Conservation (phyloP, 2,797 vertebrate genomes). For the Artibeus jamaicensis region DNA sequence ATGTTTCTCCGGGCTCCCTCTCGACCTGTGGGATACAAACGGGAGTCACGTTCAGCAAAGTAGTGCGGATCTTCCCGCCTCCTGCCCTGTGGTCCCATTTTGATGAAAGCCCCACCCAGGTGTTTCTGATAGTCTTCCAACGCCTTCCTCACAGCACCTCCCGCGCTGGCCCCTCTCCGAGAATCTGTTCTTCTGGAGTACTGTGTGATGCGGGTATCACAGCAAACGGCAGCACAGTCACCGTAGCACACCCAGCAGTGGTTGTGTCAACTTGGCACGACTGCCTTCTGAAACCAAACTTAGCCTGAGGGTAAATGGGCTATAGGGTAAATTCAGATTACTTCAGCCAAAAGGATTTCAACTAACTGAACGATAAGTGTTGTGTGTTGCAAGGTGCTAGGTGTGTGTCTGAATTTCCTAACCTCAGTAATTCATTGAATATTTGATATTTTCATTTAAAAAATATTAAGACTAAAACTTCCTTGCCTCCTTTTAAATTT, state of each 20-base stretch:
- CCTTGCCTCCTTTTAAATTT: neutral
- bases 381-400: neutral
- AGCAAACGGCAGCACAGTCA: neutral
- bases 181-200: neutral
- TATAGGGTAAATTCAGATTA: neutral
- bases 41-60: neutral
- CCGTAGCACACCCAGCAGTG: rapidly evolving
- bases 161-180: neutral
- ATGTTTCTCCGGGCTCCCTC: neutral
- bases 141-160: neutral
- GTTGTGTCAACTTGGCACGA: neutral
- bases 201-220: neutral
- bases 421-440: neutral
- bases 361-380: neutral
- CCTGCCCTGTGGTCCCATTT: neutral
- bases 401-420: neutral
- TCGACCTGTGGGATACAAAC: neutral
- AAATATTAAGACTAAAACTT: neutral
- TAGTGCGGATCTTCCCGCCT: neutral
- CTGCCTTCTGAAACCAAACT: neutral
- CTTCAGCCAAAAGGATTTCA: neutral
- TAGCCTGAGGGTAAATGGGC: neutral
- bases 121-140: neutral
- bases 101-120: neutral
- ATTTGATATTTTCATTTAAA: neutral